Evolutionary conservation across 2,888 invertebrate genomes (phyloP), one percentile per base, ranked within the genome.

Genomic region (Orchesellides sinensis): DNA sequence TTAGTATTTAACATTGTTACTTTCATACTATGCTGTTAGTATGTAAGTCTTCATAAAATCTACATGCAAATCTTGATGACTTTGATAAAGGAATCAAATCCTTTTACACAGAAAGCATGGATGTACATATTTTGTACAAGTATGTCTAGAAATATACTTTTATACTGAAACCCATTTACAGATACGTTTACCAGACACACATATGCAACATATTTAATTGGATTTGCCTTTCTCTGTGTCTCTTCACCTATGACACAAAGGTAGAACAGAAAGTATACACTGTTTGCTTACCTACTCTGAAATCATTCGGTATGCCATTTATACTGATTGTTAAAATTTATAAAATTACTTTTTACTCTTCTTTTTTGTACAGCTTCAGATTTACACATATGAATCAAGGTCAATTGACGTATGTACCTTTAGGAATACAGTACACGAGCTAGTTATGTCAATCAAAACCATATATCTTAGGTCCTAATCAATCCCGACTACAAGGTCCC

Each of bases 381-480:
- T 25, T 56, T 25, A 63, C 35, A 63, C 14, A 14, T 32, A 23
- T 25, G 23, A 72, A 72, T 61, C 72, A 72, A 72, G 72, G 72
- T 72, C 72, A 45, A 12, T 3, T 6, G 4, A 25, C 56, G 6
- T 32, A 10, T 10, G 10, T 10, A 32, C 32, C 32, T 6, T 32
- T 32, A 10, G 5, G 32, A 6, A 10, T 10, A 54, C 32, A 19
- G 2, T 32, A 59, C 63, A 35, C 59, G 72, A 59, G 72, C 72
- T 47, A 72, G 72, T 72, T 72, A 59, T 72, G 72, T 72, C 59
- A 72, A 47, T 72, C 72, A 70, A 63, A 56, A n/a, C n/a, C n/a
- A n/a, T n/a, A n/a, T n/a, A n/a, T n/a, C n/a, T n/a, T n/a, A n/a
- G n/a, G n/a, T n/a, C n/a, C n/a, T n/a, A n/a, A n/a, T n/a, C n/a